Base-by-base conservation (phyloP, 2,797 vertebrate genomes). In the Hipposideros larvatus region DNA sequence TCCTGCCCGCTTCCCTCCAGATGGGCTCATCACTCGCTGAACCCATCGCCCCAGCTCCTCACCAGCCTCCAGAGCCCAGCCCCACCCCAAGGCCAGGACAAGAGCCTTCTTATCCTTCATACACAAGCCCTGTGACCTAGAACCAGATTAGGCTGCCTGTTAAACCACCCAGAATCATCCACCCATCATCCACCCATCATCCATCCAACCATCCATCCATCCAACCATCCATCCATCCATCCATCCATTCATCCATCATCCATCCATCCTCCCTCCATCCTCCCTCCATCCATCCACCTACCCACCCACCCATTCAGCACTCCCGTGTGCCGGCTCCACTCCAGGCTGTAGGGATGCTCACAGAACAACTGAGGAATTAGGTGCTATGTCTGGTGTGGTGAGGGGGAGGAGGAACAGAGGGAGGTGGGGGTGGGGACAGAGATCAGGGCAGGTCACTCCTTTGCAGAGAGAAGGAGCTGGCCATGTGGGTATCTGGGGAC, bases 221-320 rank as follows among this genome's bases (percentile, higher is more conserved):
- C 21, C 16, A 46, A 15, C 5, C 14, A 48, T 18, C 57, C 10
- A 37, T 5, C 6, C 34, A 22, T 4, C 37, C 37, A 73, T 8
- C 11, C 18, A 78, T 24, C 46, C 46, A 22, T 21, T 0, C 41
- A 46, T 14, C 59, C 18, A n/a, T 5, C 6, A 59, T 21, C 73
- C 51, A 24, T 15, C 31, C 21, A 31, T 2, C 31, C 4, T 15
- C 31, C 21, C 21, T 2, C 31, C 4, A 26, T 0, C 9, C 5
- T 5, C 7, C 11, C 11, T 61, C 15, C 5, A 21, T 7, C 37
- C 24, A 59, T n/a, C 37, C 3, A 51, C 10, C 10, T 43, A 79
- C 7, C 55, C 5, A 80, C 0, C 24, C 48, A 48, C 13, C 48
- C 48, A 48, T 48, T 11, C 77, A 51, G 16, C 21, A 53, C 15